Evolutionary conservation across 2,113 vertebrate genomes (phyloP).

Genomic region (Lepisosteus oculatus): DNA sequence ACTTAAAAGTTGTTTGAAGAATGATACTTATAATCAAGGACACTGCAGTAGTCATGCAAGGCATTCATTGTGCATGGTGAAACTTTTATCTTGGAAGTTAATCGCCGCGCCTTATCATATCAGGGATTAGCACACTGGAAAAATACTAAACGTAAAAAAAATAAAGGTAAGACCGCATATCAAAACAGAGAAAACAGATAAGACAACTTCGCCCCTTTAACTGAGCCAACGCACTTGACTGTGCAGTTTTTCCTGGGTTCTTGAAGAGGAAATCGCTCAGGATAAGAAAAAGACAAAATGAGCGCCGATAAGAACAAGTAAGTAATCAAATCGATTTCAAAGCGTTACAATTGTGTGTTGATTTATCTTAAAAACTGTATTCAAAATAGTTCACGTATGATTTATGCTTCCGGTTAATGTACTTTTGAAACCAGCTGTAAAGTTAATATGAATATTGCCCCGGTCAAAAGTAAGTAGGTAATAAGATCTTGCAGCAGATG

Average conservation of each 20-base stretch:
- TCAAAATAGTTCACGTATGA: neutral
- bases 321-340: slow-evolving; percentile 27
- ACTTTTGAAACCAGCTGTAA: neutral
- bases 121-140: neutral
- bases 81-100: neutral
- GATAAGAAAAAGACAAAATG: slow-evolving; percentile 35
- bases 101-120: neutral
- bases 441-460: neutral
- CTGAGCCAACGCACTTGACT: slow-evolving; percentile 23
- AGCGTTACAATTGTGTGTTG: neutral
- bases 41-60: neutral
- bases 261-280: slow-evolving; percentile 17
- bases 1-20: neutral
- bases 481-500: neutral
- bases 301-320: slow-evolving; percentile 68
- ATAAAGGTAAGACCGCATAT: slow-evolving; percentile 9
- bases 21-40: neutral
- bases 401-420: neutral
- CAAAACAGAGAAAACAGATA: neutral
- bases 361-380: neutral
- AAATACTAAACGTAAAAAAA: neutral
- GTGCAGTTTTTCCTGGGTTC: neutral
- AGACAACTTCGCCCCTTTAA: slow-evolving; percentile 20
- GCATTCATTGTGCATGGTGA: neutral
- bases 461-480: neutral